Conservation (phyloP, 23 tunicate species). For the Aplidium turbinatum region DNA sequence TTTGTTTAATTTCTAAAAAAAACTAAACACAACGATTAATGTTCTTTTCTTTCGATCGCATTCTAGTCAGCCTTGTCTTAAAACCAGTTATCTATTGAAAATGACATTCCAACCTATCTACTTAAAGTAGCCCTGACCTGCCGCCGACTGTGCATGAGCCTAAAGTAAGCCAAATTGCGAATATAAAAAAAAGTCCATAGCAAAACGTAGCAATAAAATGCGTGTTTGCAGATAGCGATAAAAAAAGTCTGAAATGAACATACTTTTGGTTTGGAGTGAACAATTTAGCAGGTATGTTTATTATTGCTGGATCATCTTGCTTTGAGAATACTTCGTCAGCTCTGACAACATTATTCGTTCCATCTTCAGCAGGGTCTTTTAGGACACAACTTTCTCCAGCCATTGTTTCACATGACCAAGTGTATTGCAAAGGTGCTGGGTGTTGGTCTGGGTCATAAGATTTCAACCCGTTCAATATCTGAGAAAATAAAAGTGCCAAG, state of each 20-base stretch:
- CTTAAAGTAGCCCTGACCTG: not conserved
- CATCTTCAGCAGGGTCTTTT: not conserved
- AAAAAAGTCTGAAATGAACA: not conserved
- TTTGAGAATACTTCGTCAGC: slow-evolving; percentile 13
- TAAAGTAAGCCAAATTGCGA: not conserved
- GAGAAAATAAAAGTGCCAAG: not conserved
- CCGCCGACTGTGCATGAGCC: not conserved
- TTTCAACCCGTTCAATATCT: slow-evolving; percentile 8
- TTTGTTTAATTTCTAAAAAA: no score
- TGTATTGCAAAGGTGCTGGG: not conserved
- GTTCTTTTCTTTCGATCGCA: no score
- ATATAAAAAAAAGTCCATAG: not conserved
- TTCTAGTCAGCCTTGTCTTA: no score
- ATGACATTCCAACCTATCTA: no score
- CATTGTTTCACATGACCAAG: slow-evolving; percentile 18
- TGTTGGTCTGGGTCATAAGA: slow-evolving; percentile 25
- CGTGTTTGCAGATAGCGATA: not conserved
- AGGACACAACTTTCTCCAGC: slow-evolving; percentile 1
- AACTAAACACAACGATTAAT: no score
- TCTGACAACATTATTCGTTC: not conserved
- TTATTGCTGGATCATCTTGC: slow-evolving; percentile 1
- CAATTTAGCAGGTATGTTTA: not conserved
- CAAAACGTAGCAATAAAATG: not conserved
- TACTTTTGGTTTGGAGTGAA: slow-evolving; percentile 20
- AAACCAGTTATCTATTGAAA: no score